Base-by-base conservation (phyloP, 2,113 vertebrate genomes). In the Petrocephalus zakoni region DNA sequence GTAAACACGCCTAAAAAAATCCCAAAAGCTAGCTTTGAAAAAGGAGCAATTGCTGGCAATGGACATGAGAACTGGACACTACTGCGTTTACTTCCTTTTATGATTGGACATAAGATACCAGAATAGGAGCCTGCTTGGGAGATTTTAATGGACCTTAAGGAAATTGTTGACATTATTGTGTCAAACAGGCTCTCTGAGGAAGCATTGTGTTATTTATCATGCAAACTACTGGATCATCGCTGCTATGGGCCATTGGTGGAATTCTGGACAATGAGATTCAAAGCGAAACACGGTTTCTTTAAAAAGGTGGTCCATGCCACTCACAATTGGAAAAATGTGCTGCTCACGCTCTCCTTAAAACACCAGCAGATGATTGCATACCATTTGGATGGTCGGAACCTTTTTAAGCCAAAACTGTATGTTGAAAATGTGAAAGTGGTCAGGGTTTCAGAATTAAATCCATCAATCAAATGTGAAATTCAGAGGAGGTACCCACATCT, bases 241-340 rank as follows among this genome's bases (percentile, higher is more conserved):
- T 90, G 88, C 17, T 90, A 85, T 89, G 61, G 82, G n/a, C 83
- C 88, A 29, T 75, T 88, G 25, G 87, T 89, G 53, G 42, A 85
- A 22, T 82, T 90, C 13, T 90, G 82, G 82, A 86, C 81, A 10
- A 89, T 90, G 49, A 8, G 81, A 72, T 89, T 88, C 88, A 51
- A 89, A 42, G 55, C 88, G 4, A 90, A 89, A 17, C 88, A 90
- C 47, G 72, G 82, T 21, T 89, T 89, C 37, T 89, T 88, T 53
- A 55, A 81, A 15, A 87, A 87, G 53, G 42, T 87, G 21, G 86
- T 87, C 51, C 86, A 58, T 1, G 52, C 64, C 37, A 85, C 84
- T 52, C 84, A 85, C n/a, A 85, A 85, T 29, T 52, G 19, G 22
- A 85, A 85, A 52, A 85, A 85, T 85, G 29, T 88, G 61, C 87